Evolutionary conservation across 2,888 invertebrate genomes (phyloP).

Genomic region (Macropis europaea): DNA sequence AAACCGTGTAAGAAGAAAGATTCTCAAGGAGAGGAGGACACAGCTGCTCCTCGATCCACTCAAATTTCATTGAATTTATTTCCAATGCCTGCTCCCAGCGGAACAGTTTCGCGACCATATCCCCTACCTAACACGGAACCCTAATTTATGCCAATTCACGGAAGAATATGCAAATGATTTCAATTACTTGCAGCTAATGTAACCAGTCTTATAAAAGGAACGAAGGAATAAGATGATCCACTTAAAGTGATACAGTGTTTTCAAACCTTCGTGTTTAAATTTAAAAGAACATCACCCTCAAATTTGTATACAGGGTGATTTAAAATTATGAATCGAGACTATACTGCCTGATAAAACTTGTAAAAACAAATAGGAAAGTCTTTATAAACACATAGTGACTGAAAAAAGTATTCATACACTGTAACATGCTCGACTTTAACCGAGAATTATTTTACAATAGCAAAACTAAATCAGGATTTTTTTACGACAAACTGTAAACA

Average conservation of each 20-base stretch:
- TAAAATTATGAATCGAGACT: too few relatives aligned
- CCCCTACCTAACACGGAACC: background rate
- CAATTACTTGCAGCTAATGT: background rate
- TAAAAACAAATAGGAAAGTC: too few relatives aligned
- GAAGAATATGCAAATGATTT: slow-evolving; percentile 1
- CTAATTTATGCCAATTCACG: slow-evolving; percentile 3
- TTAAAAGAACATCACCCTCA: too few relatives aligned
- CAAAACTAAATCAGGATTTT: too few relatives aligned
- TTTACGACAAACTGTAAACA: too few relatives aligned
- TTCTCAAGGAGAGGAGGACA: background rate
- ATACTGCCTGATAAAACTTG: too few relatives aligned
- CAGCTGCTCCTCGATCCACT: slow-evolving; percentile 29
- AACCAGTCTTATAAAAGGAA: background rate
- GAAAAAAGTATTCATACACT: too few relatives aligned
- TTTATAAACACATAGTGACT: too few relatives aligned
- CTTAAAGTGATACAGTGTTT: background rate
- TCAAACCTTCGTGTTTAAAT: too few relatives aligned
- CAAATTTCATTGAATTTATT: slow-evolving; percentile 42
- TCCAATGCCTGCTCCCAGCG: background rate
- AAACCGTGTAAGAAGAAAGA: slow-evolving; percentile 24
- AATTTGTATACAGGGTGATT: too few relatives aligned
- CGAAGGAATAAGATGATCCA: background rate
- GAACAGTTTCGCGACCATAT: slow-evolving; percentile 2
- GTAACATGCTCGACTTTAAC: too few relatives aligned
- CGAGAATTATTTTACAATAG: too few relatives aligned